phyloP scores from a whole-genome alignment of 2,797 vertebrate species.

The Amazonetta brasiliensis region DNA sequence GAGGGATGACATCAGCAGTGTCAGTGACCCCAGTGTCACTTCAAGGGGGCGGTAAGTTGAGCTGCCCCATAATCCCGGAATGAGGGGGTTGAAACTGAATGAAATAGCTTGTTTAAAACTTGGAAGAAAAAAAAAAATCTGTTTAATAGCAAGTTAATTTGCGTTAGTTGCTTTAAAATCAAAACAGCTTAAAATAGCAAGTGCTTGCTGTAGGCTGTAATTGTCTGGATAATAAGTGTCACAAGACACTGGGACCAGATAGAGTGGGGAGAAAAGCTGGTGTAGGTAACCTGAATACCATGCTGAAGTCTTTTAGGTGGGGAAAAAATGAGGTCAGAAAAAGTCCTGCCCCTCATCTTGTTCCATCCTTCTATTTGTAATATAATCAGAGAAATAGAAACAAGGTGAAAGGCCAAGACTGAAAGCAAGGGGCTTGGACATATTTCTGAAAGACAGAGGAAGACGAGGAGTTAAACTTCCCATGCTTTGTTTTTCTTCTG shows the following conservation, averaged over 20 bases:
- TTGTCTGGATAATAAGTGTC: neutral
- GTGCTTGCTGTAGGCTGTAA: neutral
- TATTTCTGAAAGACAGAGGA: neutral
- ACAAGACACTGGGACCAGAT: neutral
- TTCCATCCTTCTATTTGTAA: neutral
- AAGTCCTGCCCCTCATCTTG: neutral
- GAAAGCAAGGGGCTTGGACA: neutral
- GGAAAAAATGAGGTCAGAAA: neutral
- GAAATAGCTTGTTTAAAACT: neutral
- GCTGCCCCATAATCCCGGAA: neutral
- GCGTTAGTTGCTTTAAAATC: neutral
- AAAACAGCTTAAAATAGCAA: neutral
- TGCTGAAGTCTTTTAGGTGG: neutral
- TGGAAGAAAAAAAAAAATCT: neutral
- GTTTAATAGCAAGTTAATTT: neutral
- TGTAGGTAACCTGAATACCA: neutral
- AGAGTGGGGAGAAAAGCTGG: neutral
- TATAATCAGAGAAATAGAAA: neutral
- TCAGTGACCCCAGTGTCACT: neutral
- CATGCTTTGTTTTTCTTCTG: neutral
- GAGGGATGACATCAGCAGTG: neutral
- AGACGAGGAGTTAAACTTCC: neutral
- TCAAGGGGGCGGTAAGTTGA: fast-evolving
- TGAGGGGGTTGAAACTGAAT: neutral
- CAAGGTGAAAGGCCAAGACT: neutral